Percentiles rank a stretch among this genome's conserved stretches.
Conservation (phyloP, 2,797 vertebrate species). For the Onychomys leucogaster region DNA sequence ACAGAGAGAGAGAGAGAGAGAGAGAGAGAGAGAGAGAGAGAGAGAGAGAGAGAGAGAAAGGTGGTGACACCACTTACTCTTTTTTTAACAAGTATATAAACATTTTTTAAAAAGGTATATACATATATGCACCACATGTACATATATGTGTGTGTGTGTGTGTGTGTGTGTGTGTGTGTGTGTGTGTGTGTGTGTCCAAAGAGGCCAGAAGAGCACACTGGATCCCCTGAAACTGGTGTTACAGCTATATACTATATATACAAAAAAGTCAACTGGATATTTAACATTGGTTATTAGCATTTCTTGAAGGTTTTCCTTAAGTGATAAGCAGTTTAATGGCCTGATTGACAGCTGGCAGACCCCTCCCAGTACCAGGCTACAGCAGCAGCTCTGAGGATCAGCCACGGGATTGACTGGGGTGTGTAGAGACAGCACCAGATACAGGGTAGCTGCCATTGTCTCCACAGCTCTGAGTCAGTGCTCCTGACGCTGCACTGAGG, state of each 20-base stretch:
- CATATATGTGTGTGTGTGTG: rapidly evolving
- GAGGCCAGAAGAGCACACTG: background rate
- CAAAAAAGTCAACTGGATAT: background rate
- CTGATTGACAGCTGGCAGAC: background rate
- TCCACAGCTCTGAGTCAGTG: background rate
- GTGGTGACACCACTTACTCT: background rate
- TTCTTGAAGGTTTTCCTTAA: background rate
- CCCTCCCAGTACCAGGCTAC: background rate
- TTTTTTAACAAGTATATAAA: background rate
- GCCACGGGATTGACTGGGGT: background rate
- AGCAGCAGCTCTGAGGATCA: background rate
- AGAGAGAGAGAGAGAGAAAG: background rate
- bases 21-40: background rate
- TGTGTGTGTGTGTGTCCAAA: background rate
- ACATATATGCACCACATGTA: too few species aligned
- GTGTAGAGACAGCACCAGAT: background rate
- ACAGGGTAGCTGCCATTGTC: background rate
- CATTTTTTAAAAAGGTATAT: background rate
- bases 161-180: rapidly evolving
- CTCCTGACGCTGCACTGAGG: background rate
- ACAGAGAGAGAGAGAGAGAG: background rate
- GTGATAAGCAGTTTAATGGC: background rate
- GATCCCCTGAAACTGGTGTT: background rate
- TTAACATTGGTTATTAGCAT: background rate
- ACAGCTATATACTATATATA: background rate